Evolutionary conservation across 2,113 vertebrate genomes (phyloP), one percentile per base, ranked within the genome.

Genomic region (Sphyrna mokarran): DNA sequence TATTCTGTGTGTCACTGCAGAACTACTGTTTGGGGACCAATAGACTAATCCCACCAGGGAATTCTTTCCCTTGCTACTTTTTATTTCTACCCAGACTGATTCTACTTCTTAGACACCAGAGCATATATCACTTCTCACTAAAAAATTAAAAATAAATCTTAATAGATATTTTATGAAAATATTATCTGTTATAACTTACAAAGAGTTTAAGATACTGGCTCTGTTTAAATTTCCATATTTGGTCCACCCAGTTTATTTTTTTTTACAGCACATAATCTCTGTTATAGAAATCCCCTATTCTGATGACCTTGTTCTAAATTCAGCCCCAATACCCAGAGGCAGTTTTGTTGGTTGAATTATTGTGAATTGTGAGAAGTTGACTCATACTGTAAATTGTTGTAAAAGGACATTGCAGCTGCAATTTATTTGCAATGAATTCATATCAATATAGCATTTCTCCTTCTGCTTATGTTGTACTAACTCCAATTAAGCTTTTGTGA

Each of bases 361-460:
- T 94, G 61, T 68, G 37, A 94, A 94, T 68, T 94, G 37, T 69
- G 63, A 69, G 89, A 63, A 91, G 37, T 40, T 94, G 63, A 69
- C 63, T 68, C 33, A 43, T n/a, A 94, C 18, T n/a, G 63, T 94
- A 68, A 94, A 20, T 68, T 94, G 61, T 40, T 93, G 61, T 68
- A 93, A 93, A 33, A 40, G 33, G 16, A 18, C n/a, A 63, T 68
- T 68, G 54, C 63, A 68, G 58, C 14, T 68, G 29, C 91, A 94
- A 40, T 94, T 68, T 68, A n/a, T 94, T 37, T 94, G 18, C n/a
- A 58, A 58, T n/a, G 68, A 94, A 20, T 33, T 93, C 33, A 14
- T n/a, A 37, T 66, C 33, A n/a, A 16, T 14, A 22, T 93, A 26
- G 85, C 23, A 87, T 22, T 26, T 87, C 8, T 18, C 80, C 7